Base-by-base conservation (phyloP, 2,113 vertebrate species). In the Serilophus lunatus region DNA sequence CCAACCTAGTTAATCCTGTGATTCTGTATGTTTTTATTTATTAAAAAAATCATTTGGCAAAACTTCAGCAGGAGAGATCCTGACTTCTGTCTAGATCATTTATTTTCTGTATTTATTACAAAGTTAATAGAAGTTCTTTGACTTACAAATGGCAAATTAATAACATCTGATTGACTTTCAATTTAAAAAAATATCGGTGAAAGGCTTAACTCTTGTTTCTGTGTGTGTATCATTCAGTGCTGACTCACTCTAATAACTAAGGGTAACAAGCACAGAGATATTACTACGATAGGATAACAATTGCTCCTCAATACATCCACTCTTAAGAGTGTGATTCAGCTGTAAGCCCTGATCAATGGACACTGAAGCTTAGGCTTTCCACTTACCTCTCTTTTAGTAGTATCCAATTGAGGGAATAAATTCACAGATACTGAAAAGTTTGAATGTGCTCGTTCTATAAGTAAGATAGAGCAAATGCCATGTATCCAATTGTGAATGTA, bases 61-160 rank as follows among this genome's bases (percentile, higher is more conserved):
- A 68, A n/a, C 6, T 68, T 50, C 15, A 74, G 14, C 29, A 69
- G 63, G 20, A 47, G 13, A 35, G 5, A 78, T 60, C 8, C 20
- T 49, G 47, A 38, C 9, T 68, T 79, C 38, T 33, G 3, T 45
- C 13, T 31, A 79, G 56, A 60, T 66, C 0, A 0, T 20, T 84
- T 49, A 44, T 0, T 29, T 68, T 70, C 59, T 38, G 31, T 44
- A 35, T 9, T 29, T 50, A 26, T 51, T 60, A 49, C 47, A 50
- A 83, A 28, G 8, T 47, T 33, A 47, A 77, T 38, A 59, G 28
- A 44, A 36, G 24, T 56, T 81, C 5, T 49, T 16, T 71, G 31
- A 51, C 18, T 53, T 54, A 44, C 6, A 65, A 65, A 71, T 51
- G 2, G 44, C 15, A n/a, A 6, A n/a, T 57, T 6, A 72, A 53